A percentile compares a stretch with the other conserved stretches of the same genome.
These are phyloP conservation scores for Druceiella hillmani DNA, from an alignment of 2,888 invertebrate genomes.

Conservation along the genomic window DNA sequence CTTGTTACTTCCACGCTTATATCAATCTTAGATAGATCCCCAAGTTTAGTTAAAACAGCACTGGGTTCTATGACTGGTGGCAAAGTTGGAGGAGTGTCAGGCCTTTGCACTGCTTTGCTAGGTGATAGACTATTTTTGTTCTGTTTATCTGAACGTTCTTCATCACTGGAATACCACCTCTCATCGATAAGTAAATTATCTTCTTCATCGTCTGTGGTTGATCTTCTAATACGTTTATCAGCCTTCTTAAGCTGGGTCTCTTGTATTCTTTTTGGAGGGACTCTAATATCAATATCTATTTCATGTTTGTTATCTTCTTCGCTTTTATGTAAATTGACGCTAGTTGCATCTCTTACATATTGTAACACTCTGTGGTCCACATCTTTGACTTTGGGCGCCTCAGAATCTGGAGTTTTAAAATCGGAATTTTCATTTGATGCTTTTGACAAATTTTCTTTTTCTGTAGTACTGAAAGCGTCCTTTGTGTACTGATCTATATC, in stretches of 20 bases:
- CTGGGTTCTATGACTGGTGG: constrained; percentile 51
- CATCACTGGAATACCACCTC: constrained; percentile 80
- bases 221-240: constrained; percentile 42
- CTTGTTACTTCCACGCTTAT: constrained; percentile 70
- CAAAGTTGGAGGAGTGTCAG: constrained; percentile 33
- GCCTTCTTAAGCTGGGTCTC: constrained; percentile 44
- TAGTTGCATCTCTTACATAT: constrained; percentile 34
- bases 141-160: constrained; percentile 53
- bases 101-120: constrained; percentile 33
- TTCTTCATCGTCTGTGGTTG: constrained; percentile 54
- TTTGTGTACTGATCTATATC: constrained; percentile 52
- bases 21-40: constrained; percentile 67
- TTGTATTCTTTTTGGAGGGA: constrained; percentile 45
- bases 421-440: constrained; percentile 40
- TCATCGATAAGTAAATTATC: constrained; percentile 53
- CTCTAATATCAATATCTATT: constrained; percentile 45
- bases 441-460: constrained; percentile 44
- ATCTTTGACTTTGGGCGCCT: constrained; percentile 35
- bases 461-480: constrained; percentile 46
- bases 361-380: constrained; percentile 48
- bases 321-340: constrained; percentile 26
- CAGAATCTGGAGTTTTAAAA: constrained; percentile 29
- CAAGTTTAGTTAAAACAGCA: constrained; percentile 55
- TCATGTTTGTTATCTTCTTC: constrained; percentile 24
- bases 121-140: constrained; percentile 31